Base-by-base conservation (phyloP, 1,140 invertebrate species). In the Cydia amplana region DNA sequence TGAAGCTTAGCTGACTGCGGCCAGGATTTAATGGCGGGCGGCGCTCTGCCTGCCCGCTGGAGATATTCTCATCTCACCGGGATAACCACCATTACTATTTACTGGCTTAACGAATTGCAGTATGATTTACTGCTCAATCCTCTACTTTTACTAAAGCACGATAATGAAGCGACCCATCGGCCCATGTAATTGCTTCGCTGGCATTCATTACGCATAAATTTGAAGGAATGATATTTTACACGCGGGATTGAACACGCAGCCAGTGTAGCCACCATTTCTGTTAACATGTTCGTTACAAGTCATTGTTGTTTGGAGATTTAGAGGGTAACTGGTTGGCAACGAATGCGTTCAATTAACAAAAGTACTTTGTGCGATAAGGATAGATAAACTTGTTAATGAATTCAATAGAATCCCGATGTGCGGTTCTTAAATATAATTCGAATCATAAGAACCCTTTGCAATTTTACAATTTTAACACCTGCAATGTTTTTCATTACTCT, bases 11-110 rank as follows among this genome's bases (percentile, higher is more conserved):
- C 28, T 28, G n/a, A n/a, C 64, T 67, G 64, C 32, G 64, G 64
- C 28, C 77, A 79, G 79, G 78, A 83, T 83, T 84, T 86, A 84
- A 82, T 81, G 79, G 79, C 76, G 75, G 76, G 64, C 76, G 76
- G 64, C 73, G 67, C 51, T 51, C 65, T 77, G 78, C 73, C 78
- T 80, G 81, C 73, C 80, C 81, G 75, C 79, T 77, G 60, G 81
- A 84, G 85, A 85, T 86, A 86, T 82, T 82, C 83, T 75, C 82
- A 82, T 84, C 79, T 83, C 78, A 77, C 51, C 75, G 70, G 78
- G 79, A 83, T 82, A 83, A 79, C 84, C 79, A 81, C 78, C 79
- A 77, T 80, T 79, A 80, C 80, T 75, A 85, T 82, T 79, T 80
- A 80, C 74, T 76, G 79, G 76, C 63, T 78, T 80, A 79, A 83